Percentiles rank a stretch among this genome's conserved stretches.
Evolutionary conservation across 2,113 vertebrate species (phyloP).

Genomic region (Rhadina sibilatrix): DNA sequence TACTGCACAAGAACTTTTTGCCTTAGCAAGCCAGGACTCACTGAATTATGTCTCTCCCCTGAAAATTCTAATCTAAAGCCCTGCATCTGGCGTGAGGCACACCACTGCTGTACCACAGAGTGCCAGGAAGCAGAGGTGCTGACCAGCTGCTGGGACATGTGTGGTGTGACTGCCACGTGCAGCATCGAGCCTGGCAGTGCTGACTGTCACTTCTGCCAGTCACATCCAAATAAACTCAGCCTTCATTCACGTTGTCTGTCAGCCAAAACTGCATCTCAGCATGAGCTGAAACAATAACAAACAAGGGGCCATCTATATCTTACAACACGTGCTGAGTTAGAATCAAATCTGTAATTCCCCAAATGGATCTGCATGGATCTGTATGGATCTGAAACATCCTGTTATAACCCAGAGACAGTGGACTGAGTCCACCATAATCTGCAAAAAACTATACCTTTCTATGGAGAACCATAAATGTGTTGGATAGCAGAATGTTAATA

Average conservation of each 20-base stretch:
- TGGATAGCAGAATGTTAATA: neutral
- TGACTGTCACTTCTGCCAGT: neutral
- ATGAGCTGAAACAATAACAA: neutral
- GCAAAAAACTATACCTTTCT: neutral
- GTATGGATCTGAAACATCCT: neutral
- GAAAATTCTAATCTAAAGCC: neutral
- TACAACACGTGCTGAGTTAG: neutral
- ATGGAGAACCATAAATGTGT: neutral
- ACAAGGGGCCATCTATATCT: neutral
- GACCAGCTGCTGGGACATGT: neutral
- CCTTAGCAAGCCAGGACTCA: neutral
- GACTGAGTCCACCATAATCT: neutral
- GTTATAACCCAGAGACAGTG: neutral
- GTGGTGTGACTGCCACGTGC: rapidly evolving
- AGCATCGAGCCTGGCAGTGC: neutral
- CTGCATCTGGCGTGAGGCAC: neutral
- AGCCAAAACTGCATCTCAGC: neutral
- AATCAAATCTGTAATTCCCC: neutral
- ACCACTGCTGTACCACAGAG: neutral
- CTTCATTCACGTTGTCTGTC: neutral
- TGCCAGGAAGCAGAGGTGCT: neutral
- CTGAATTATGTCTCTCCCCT: neutral
- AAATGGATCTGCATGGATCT: neutral
- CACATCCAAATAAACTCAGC: neutral
- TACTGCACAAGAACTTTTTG: neutral